Percentiles rank a stretch among this genome's conserved stretches.
Conservation (phyloP, 2,113 vertebrate species). For the Glaucidium brasilianum region DNA sequence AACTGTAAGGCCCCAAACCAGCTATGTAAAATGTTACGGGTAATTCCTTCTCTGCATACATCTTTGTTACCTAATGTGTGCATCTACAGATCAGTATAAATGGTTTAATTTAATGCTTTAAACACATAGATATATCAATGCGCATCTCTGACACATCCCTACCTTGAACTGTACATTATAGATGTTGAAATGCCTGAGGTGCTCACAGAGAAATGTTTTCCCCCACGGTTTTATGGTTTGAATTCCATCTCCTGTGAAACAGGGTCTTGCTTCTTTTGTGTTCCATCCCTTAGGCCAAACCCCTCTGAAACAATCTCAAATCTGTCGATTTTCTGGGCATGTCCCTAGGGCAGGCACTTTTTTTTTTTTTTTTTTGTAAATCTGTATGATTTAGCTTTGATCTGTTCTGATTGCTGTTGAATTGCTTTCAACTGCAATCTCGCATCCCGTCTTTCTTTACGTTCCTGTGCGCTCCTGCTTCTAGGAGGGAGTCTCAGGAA, state of each 20-base stretch:
- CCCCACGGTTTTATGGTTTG: not conserved
- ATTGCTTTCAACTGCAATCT: not conserved
- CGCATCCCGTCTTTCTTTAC: not conserved
- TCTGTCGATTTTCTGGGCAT: not conserved
- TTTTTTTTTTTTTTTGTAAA: not conserved
- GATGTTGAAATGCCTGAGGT: not conserved
- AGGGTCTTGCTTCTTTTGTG: not conserved
- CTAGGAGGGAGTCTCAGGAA: not conserved
- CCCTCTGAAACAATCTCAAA: not conserved
- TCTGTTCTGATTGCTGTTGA: not conserved
- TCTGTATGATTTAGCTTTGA: not conserved
- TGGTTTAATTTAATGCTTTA: not conserved
- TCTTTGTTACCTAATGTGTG: not conserved
- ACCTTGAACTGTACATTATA: fast-evolving
- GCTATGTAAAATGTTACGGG: not conserved
- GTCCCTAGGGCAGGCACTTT: no score
- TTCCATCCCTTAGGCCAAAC: not conserved
- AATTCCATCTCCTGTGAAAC: not conserved
- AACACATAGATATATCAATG: fast-evolving
- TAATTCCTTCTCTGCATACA: not conserved
- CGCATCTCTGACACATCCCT: not conserved
- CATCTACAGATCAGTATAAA: not conserved
- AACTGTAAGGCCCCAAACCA: not conserved
- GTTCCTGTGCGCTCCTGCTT: not conserved
- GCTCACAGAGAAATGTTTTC: not conserved